Evolutionary conservation across 2,797 vertebrate species (phyloP), one percentile per base, ranked within the genome.

Genomic region (Parotocinclus haroldoi): DNA sequence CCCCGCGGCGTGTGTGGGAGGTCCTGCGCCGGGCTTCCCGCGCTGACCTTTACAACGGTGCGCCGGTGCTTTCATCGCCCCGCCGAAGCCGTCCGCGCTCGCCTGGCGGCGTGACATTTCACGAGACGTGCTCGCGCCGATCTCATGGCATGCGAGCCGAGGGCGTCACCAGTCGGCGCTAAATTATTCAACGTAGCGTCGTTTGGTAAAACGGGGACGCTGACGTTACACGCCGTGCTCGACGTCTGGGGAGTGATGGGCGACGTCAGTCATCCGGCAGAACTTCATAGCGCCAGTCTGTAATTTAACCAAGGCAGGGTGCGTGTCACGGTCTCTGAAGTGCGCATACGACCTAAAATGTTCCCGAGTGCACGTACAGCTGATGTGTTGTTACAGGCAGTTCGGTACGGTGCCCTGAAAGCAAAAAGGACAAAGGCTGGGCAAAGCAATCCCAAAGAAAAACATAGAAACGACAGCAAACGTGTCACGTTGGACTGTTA

Each of bases 41-140:
- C 10, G 36, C 54, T 67, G 74, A 76, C 63, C 74, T 66, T 55
- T 48, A 68, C 37, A 48, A 27, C 42, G 12, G 14, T 1, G 48
- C 50, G 66, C 19, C 40, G 12, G 45, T 7, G 63, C 76, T 78
- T 78, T 78, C 70, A 78, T 78, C 76, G 42, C 44, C 39, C 63
- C 45, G 66, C 66, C 46, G 58, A 56, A 66, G 19, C 58, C 12
- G 54, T 66, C 38, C 37, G 40, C n/a, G 7, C 38, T 14, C 16
- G 19, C 59, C 69, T 54, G 54, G 57, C 37, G 12, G 56, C 42
- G 61, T 78, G 76, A 55, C 70, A 59, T 70, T 75, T 76, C 57
- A 59, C 55, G 64, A 64, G 58, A 61, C 12, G 53, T 44, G 55
- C 61, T 27, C 27, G 27, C 14, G 10, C 13, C 42, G 60, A 70